Conservation (phyloP, 2,113 vertebrate genomes). For the Seriola quinqueradiata region DNA sequence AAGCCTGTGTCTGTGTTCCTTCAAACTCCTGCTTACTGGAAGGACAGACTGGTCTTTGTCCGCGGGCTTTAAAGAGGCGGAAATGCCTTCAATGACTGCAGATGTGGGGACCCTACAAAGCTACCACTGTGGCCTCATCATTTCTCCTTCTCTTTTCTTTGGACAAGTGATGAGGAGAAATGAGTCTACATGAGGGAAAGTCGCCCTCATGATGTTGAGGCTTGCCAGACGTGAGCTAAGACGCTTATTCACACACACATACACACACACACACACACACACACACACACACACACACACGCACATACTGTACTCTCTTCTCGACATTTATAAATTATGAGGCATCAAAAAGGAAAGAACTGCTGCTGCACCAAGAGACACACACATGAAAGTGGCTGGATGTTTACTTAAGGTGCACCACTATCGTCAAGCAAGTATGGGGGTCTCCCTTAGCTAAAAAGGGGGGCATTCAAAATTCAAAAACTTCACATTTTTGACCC, state of each 20-base stretch:
- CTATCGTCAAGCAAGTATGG: background rate
- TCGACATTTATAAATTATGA: conserved; percentile 70
- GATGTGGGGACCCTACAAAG: conserved; percentile 80
- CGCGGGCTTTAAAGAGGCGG: conserved; percentile 71
- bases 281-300: conserved; percentile 4
- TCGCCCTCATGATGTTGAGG: conserved; percentile 3
- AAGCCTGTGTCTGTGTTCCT: conserved; percentile 70
- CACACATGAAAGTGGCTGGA: background rate
- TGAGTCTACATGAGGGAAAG: conserved; percentile 5
- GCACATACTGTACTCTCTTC: conserved; percentile 32
- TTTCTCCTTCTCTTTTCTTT: conserved; percentile 55
- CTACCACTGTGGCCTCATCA: conserved; percentile 64
- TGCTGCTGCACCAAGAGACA: conserved; percentile 26
- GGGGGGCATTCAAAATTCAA: background rate
- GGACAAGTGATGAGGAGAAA: conserved; percentile 13
- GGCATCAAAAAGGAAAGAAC: conserved; percentile 10
- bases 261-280: conserved; percentile 15
- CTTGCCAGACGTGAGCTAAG: conserved; percentile 15
- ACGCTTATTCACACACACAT: conserved; percentile 7
- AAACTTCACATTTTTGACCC: background rate
- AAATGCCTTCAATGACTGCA: conserved; percentile 79
- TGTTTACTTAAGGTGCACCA: conserved; percentile 33
- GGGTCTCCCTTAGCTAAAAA: background rate
- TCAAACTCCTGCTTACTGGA: conserved; percentile 53
- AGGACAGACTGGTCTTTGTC: conserved; percentile 78